A percentile compares a stretch with the other conserved stretches of the same genome.
Evolutionary conservation across 2,797 vertebrate species (phyloP).

Genomic region (Hirundo rustica): DNA sequence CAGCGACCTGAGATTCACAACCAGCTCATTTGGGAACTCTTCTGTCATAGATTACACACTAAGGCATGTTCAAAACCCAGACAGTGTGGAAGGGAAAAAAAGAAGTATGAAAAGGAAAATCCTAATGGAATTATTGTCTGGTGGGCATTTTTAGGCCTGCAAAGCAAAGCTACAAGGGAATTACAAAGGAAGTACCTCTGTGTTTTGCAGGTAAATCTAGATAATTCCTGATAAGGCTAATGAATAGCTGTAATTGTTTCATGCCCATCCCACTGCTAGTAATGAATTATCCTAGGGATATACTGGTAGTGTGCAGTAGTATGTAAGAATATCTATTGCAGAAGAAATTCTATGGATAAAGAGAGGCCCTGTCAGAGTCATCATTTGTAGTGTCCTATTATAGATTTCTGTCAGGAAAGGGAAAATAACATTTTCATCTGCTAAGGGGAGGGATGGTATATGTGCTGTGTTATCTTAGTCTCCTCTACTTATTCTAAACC

Average conservation of each 20-base stretch:
- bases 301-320: neutral
- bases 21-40: neutral
- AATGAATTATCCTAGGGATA: neutral
- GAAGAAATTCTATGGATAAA: neutral
- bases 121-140: neutral
- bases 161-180: neutral
- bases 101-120: neutral
- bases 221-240: neutral
- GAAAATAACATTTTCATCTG: neutral
- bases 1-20: rapidly evolving
- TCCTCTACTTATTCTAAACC: neutral
- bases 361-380: neutral
- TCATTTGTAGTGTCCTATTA: neutral
- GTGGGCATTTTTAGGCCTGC: neutral
- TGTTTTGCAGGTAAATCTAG: neutral
- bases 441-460: neutral
- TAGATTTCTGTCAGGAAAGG: neutral
- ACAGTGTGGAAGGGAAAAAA: neutral
- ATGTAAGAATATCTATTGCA: neutral
- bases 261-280: neutral
- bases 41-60: neutral
- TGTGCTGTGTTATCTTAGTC: neutral
- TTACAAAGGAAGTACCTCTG: neutral
- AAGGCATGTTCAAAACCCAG: neutral
- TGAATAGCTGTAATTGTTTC: neutral